Evolutionary conservation across 2,113 vertebrate species (phyloP), one percentile per base, ranked within the genome.

Genomic region (Gymnarchus niloticus): DNA sequence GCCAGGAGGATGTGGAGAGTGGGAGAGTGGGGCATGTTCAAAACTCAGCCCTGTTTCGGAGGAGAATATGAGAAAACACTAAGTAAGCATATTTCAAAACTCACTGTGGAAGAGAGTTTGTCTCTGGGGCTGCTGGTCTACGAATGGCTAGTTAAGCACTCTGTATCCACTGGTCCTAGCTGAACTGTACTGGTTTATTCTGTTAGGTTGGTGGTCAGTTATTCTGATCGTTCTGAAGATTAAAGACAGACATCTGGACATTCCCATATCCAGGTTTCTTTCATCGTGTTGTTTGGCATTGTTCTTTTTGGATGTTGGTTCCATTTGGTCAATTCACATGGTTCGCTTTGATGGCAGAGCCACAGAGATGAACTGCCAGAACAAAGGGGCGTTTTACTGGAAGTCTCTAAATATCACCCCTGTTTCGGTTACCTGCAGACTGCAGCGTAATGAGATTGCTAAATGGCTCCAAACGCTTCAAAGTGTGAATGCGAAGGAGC

Each of bases 401-500:
- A 54, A 10, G 52, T 37, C 88, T 87, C 89, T 91, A 91, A 90
- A 21, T 21, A 12, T 21, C 0, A 7, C 10, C 76, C 46, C 17
- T 88, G 84, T 87, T 90, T 87, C 87, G 92, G 92, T 91, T 92
- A 91, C 85, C 87, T 88, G 88, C 80, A 85, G 86, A 90, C 89
- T 87, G 88, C 84, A 89, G 91, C 89, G 84, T 88, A 89, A 91
- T 87, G 69, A 87, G 59, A 87, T 85, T 89, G 90, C 92, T 92
- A 88, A 92, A 91, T 90, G 89, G 86, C 88, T 88, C 88, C 88
- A 87, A 91, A 91, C 86, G 89, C 89, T 90, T 91, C 88, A 90
- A 91, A 89, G 88, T 81, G 14, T 85, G 86, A 91, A 1, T n/a
- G 87, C 65, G 78, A 83, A 56, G 48, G 56, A 87, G 83, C 84